Evolutionary conservation across 2,888 invertebrate genomes (phyloP).

Genomic region (Mythimna pallens): DNA sequence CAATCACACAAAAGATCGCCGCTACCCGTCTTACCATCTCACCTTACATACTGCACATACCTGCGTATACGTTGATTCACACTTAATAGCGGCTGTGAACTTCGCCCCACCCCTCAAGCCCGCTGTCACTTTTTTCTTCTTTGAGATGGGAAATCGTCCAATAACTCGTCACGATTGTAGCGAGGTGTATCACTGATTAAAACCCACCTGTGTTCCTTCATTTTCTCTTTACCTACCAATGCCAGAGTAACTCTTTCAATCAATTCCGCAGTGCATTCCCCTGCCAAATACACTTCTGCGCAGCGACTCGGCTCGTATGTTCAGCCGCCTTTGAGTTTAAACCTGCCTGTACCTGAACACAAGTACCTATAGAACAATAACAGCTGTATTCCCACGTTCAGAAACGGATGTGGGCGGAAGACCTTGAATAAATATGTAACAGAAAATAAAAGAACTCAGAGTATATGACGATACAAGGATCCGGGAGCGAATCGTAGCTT

Average conservation of each 20-base stretch:
- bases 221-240: too few species aligned
- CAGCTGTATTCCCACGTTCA: constrained; percentile 65
- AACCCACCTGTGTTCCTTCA: too few species aligned
- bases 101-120: too few species aligned
- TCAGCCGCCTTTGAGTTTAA: neutral
- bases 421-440: constrained; percentile 67
- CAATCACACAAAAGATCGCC: constrained; percentile 37
- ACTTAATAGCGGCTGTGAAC: neutral
- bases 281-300: neutral
- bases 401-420: constrained; percentile 67
- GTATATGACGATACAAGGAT: constrained; percentile 54
- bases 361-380: constrained; percentile 61
- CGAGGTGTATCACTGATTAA: too few species aligned
- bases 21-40: constrained; percentile 62
- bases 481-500: constrained; percentile 52
- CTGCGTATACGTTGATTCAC: neutral
- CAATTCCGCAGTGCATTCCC: too few species aligned
- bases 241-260: too few species aligned
- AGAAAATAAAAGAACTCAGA: constrained; percentile 57
- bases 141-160: too few species aligned
- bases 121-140: too few species aligned
- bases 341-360: neutral
- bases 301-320: neutral
- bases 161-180: too few species aligned
- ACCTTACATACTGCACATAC: constrained; percentile 38